These are phyloP conservation scores for Tricholauxania praeusta DNA, from an alignment of 2,888 invertebrate genomes.

Conservation along the genomic window DNA sequence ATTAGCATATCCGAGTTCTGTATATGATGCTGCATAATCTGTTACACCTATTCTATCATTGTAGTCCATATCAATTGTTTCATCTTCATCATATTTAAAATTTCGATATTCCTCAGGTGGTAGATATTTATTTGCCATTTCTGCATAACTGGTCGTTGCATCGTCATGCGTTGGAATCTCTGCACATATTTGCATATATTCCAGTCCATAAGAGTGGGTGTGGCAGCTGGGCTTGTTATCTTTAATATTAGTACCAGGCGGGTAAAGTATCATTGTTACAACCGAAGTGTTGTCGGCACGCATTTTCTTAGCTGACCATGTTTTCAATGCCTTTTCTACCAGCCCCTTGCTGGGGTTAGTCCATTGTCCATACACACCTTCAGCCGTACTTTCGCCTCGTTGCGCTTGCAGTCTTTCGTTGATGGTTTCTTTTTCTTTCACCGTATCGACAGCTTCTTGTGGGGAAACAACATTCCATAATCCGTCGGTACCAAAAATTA, in stretches of 20 bases:
- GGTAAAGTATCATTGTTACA: constrained; percentile 89
- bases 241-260: constrained; percentile 74
- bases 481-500: constrained; percentile 97
- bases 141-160: constrained; percentile 44
- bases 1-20: not conserved
- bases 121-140: constrained; percentile 59
- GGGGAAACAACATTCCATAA: constrained; percentile 95
- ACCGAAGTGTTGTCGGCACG: constrained; percentile 97
- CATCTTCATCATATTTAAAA: constrained; percentile 56
- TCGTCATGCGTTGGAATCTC: constrained; percentile 45
- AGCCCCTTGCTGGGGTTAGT: constrained; percentile 92
- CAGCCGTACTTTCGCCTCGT: constrained; percentile 53
- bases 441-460: constrained; percentile 84
- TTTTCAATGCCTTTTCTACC: constrained; percentile 83
- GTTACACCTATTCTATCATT: not conserved
- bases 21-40: not conserved
- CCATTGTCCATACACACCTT: constrained; percentile 71
- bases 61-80: constrained; percentile 38
- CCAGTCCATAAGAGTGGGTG: constrained; percentile 52
- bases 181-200: constrained; percentile 51
- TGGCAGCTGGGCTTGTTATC: constrained; percentile 20
- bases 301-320: constrained; percentile 87
- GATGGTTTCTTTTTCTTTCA: constrained; percentile 83
- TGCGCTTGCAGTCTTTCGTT: constrained; percentile 74
- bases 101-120: constrained; percentile 61